Percentiles rank a stretch among this genome's conserved stretches.
phyloP scores from a whole-genome alignment of 2,113 vertebrate genomes.

The Epinephelus lanceolatus region DNA sequence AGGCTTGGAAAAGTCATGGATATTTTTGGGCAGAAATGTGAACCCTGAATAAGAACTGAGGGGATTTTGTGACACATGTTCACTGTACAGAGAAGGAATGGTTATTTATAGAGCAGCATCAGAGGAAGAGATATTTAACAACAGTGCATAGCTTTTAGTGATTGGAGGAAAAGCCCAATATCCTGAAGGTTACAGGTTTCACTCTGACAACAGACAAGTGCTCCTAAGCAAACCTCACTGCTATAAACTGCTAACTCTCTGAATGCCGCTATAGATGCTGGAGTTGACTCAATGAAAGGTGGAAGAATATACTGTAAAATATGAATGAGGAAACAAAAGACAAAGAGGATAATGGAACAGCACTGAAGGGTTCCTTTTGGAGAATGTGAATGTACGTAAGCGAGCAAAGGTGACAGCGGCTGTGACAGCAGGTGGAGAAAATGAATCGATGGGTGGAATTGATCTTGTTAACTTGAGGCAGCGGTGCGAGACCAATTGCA shows the following conservation, averaged over 20 bases:
- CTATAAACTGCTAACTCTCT: not conserved
- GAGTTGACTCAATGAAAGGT: not conserved
- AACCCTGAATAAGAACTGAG: no score
- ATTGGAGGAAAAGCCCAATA: not conserved
- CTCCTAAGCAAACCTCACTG: not conserved
- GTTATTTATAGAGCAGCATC: no score
- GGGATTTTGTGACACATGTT: no score
- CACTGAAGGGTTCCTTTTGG: not conserved
- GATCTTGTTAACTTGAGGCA: constrained; percentile 69
- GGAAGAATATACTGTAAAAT: not conserved
- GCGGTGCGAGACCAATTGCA: constrained; percentile 53
- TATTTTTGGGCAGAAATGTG: no score
- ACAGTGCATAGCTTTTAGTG: not conserved
- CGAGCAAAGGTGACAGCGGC: not conserved
- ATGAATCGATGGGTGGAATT: constrained; percentile 58
- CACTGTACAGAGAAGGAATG: no score
- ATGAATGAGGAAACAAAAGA: not conserved
- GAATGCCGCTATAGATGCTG: not conserved
- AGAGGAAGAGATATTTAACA: not conserved
- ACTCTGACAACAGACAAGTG: not conserved
- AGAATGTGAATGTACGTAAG: not conserved
- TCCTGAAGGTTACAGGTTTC: constrained; percentile 14
- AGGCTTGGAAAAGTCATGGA: no score
- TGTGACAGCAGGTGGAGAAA: constrained; percentile 59
- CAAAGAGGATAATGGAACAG: no score